Base-by-base conservation (phyloP, 2,797 vertebrate species). In the Phataginus tricuspis region DNA sequence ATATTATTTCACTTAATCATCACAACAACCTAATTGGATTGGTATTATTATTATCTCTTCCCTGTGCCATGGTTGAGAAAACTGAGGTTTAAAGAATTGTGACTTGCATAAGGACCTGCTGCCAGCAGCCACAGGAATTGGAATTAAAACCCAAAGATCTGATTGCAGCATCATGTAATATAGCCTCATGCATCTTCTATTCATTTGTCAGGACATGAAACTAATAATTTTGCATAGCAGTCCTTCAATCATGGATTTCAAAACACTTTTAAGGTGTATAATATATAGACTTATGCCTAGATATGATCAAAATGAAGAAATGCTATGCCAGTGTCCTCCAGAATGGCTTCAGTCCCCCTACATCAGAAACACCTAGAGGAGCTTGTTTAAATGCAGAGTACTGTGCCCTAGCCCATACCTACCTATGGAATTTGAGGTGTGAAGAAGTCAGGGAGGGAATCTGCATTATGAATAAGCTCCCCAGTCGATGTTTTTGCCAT, bases 161-260 rank as follows among this genome's bases (percentile, higher is more conserved):
- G 57, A 87, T 0, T 51, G 42, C 29, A 88, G 29, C 34, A 77
- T 83, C 18, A 45, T 7, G 13, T 74, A 77, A 72, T 25, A 39
- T 1, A 10, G 75, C 75, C 23, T 88, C 64, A 4, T 82, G 63
- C 31, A 11, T 64, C 57, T 55, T 66, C 51, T 51, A 71, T 59
- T 78, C 66, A 72, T 57, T 77, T 49, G 59, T 94, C 37, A 89
- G 19, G 34, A 79, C 23, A 31, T 63, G 27, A 96, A 90, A 92
- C n/a, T 57, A 91, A 27, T 63, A 74, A 71, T 25, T 86, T 84
- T 66, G 4, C 69, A 63, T 12, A 83, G 31, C 39, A 55, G 51
- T 71, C 68, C 86, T 92, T 86, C 82, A 82, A 18, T 51, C 61
- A 72, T 16, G 21, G 78, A 63, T 82, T 93, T 75, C 85, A 93